Percentiles rank a stretch among this genome's conserved stretches.
Evolutionary conservation across 1,140 invertebrate genomes (phyloP).

Genomic region (Ceratosolen solmsi): DNA sequence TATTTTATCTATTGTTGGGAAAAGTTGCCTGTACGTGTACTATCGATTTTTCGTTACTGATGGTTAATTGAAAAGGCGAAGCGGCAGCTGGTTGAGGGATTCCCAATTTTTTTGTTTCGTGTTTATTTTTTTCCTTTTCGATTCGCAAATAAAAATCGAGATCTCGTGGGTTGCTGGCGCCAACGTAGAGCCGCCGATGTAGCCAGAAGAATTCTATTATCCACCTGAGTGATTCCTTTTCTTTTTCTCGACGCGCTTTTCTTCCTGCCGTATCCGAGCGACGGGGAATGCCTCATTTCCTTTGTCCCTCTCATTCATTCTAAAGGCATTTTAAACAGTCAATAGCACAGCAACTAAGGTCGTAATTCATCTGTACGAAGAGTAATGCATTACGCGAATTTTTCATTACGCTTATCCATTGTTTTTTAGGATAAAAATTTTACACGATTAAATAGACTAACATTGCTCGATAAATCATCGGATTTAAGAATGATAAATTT

Average conservation of each 20-base stretch:
- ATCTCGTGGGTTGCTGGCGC: not conserved
- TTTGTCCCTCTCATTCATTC: slow-evolving; percentile 50
- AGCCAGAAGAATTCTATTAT: slow-evolving; percentile 47
- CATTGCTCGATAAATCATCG: not conserved
- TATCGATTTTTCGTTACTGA: slow-evolving; percentile 30
- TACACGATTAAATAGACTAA: too few species aligned
- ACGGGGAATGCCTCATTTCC: slow-evolving; percentile 58
- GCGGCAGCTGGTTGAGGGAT: not conserved
- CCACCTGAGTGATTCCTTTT: slow-evolving; percentile 15
- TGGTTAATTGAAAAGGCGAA: slow-evolving; percentile 18
- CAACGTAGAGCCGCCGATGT: not conserved
- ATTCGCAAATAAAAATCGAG: slow-evolving; percentile 22
- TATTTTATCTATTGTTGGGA: not conserved
- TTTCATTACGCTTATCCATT: not conserved
- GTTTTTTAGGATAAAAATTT: too few species aligned
- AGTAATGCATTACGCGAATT: not conserved
- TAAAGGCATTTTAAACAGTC: not conserved
- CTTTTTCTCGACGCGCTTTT: not conserved
- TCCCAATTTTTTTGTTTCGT: slow-evolving; percentile 28
- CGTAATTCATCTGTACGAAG: not conserved
- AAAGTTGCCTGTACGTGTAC: not conserved
- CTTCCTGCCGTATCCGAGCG: not conserved
- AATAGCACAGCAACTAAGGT: not conserved
- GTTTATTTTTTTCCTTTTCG: not conserved
- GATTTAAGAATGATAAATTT: not conserved